These are phyloP conservation scores for Agonopterix subpropinquella DNA, from an alignment of 2,888 invertebrate genomes.

Conservation along the genomic window DNA sequence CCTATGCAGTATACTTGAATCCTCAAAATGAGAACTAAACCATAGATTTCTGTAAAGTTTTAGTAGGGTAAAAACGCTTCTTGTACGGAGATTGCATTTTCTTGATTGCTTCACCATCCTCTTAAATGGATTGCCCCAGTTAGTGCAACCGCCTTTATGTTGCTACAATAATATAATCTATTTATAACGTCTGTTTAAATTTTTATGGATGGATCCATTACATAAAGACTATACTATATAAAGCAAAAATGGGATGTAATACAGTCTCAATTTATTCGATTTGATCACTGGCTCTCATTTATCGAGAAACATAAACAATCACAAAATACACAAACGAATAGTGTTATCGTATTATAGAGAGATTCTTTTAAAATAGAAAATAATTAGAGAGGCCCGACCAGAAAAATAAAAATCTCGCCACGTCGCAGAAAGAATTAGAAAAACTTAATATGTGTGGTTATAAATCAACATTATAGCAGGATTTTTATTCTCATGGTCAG, in stretches of 20 bases:
- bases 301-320: constrained; percentile 32
- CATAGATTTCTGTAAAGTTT: no score
- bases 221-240: constrained; percentile 34
- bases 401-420: background rate
- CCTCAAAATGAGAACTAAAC: no score
- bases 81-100: no score
- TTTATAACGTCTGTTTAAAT: constrained; percentile 32
- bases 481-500: no score
- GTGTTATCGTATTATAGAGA: constrained; percentile 15
- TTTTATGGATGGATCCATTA: constrained; percentile 61
- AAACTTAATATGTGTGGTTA: no score
- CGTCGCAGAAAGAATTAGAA: no score
- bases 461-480: no score
- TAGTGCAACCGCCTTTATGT: background rate
- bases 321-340: constrained; percentile 2
- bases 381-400: constrained; percentile 4
- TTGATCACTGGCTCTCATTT: constrained; percentile 52
- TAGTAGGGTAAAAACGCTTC: no score
- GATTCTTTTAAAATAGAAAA: constrained; percentile 19
- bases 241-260: constrained; percentile 46
- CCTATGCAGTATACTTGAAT: no score
- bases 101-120: no score
- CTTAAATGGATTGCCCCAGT: no score
- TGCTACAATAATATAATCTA: constrained; percentile 27
- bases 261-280: constrained; percentile 46